Conservation (phyloP, 2,888 invertebrate genomes). For the Pandemis cinnamomeana region DNA sequence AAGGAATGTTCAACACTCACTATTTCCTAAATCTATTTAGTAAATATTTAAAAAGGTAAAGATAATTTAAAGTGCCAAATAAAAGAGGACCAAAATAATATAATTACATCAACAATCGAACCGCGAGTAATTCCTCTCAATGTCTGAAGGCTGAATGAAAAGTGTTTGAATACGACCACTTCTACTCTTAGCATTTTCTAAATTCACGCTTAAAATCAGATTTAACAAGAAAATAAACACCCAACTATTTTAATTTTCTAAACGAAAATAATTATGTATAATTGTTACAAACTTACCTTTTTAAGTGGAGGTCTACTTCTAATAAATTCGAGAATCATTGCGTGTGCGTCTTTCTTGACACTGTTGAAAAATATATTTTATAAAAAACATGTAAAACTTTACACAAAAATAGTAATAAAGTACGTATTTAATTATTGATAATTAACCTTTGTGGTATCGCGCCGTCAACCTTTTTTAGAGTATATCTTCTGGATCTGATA, state of each 20-base stretch:
- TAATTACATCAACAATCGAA: not conserved
- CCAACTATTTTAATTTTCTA: no score
- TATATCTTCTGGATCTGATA: conserved; percentile 95
- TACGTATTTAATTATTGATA: no score
- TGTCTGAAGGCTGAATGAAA: not conserved
- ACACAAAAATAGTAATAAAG: not conserved
- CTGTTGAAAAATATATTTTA: conserved; percentile 66
- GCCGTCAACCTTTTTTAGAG: conserved; percentile 94
- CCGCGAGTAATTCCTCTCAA: not conserved
- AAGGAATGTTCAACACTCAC: no score
- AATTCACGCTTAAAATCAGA: not conserved
- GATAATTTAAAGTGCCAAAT: no score
- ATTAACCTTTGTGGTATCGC: conserved; percentile 88
- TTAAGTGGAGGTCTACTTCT: conserved; percentile 96
- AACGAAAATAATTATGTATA: not conserved
- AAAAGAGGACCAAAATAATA: not conserved
- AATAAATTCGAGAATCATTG: conserved; percentile 98
- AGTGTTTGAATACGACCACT: no score
- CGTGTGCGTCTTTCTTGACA: conserved; percentile 97
- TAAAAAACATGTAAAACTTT: not conserved
- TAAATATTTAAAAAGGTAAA: no score
- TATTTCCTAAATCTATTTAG: no score
- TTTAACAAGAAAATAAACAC: not conserved
- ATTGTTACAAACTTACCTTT: conserved; percentile 86
- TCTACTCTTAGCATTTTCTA: not conserved